Conservation (phyloP, 2,113 vertebrate species). For the Tichodroma muraria region DNA sequence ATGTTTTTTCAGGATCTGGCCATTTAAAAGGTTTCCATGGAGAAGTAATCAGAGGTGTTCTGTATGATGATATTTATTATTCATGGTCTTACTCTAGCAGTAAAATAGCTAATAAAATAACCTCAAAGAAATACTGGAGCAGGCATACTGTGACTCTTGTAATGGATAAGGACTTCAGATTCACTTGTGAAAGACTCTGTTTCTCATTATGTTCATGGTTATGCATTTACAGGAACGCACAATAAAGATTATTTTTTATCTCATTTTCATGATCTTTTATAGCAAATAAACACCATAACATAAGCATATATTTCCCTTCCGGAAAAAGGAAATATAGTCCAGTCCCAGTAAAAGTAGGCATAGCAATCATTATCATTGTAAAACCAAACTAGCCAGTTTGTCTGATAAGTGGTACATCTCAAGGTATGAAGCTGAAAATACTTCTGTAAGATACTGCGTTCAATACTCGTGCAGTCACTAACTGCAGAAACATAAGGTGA, state of each 20-base stretch:
- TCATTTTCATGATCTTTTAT: neutral
- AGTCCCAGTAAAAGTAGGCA: neutral
- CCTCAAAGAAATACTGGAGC: neutral
- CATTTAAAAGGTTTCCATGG: conserved; percentile 46
- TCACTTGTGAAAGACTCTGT: neutral
- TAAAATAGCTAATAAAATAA: conserved; percentile 54
- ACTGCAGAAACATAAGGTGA: conserved; percentile 43
- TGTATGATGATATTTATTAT: conserved; percentile 52
- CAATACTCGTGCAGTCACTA: conserved; percentile 48
- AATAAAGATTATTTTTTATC: neutral
- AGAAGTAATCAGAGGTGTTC: conserved; percentile 59
- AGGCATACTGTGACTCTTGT: neutral
- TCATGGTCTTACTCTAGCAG: conserved; percentile 35
- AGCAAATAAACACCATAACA: neutral
- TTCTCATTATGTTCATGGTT: neutral
- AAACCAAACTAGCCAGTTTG: conserved; percentile 41
- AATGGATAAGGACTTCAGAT: neutral
- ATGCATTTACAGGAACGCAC: neutral
- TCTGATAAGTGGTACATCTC: conserved; percentile 58
- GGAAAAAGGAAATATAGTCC: neutral
- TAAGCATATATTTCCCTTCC: neutral
- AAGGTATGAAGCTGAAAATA: conserved; percentile 70
- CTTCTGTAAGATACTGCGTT: conserved; percentile 45
- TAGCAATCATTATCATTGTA: conserved; percentile 16
- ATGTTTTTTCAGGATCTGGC: neutral